phyloP scores from a whole-genome alignment of 2,888 invertebrate species.

The Glyphotaelius pellucidus region DNA sequence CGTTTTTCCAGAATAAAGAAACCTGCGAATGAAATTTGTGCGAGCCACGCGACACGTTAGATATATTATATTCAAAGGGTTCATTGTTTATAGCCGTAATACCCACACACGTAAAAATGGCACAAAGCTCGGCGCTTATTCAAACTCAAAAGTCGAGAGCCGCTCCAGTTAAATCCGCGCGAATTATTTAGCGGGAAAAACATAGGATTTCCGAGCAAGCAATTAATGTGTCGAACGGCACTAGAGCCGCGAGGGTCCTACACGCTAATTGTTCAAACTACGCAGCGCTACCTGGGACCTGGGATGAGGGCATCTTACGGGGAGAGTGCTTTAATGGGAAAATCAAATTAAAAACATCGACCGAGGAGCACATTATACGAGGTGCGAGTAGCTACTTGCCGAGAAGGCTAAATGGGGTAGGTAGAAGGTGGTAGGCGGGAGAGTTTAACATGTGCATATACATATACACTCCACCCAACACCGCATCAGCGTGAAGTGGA shows the following conservation, averaged over 20 bases:
- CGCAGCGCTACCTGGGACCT: neutral
- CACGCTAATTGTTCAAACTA: slow-evolving; percentile 5
- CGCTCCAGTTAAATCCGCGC: neutral
- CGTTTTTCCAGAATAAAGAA: neutral
- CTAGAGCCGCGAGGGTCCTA: slow-evolving; percentile 6
- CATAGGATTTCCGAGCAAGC: neutral
- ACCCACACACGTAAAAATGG: neutral
- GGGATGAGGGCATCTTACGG: neutral
- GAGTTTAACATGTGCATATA: neutral
- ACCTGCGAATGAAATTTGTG: neutral
- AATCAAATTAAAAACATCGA: neutral
- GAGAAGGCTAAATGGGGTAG: neutral
- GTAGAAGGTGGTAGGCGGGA: neutral
- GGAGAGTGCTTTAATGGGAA: neutral
- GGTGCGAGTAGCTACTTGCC: neutral
- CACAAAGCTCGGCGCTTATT: neutral
- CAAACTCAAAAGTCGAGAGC: neutral
- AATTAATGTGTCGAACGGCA: slow-evolving; percentile 17
- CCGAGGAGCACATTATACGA: neutral
- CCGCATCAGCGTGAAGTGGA: neutral
- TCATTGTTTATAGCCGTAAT: neutral
- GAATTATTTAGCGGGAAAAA: slow-evolving; percentile 4
- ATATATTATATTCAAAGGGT: neutral
- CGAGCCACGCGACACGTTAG: neutral
- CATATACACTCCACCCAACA: neutral